A percentile compares a stretch with the other conserved stretches of the same genome.
These are phyloP conservation scores for Bombus cullumanus DNA, from an alignment of 1,140 invertebrate species.

Conservation along the genomic window DNA sequence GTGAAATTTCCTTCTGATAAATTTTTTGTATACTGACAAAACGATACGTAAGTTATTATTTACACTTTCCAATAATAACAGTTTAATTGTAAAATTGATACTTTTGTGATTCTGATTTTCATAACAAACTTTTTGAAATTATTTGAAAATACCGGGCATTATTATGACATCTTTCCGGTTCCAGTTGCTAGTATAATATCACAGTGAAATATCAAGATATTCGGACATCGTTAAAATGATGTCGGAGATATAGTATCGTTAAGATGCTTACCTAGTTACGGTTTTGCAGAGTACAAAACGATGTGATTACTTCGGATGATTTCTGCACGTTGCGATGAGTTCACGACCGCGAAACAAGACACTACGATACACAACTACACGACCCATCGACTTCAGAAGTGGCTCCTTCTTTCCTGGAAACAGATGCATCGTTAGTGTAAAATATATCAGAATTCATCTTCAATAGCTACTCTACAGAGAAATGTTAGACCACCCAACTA, in stretches of 20 bases:
- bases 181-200: not conserved
- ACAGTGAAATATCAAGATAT: not conserved
- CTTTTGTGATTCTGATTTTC: not conserved
- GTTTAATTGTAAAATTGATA: no score
- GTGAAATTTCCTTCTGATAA: no score
- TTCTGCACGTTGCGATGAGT: slow-evolving; percentile 21
- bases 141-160: slow-evolving; percentile 40
- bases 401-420: slow-evolving; percentile 17
- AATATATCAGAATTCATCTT: not conserved
- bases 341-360: slow-evolving; percentile 52
- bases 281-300: slow-evolving; percentile 3
- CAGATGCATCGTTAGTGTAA: not conserved
- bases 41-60: not conserved
- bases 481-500: not conserved
- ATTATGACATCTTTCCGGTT: slow-evolving; percentile 56
- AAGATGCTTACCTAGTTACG: slow-evolving; percentile 38
- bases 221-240: not conserved
- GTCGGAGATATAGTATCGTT: not conserved
- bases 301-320: slow-evolving; percentile 14
- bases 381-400: slow-evolving; percentile 22
- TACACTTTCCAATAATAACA: not conserved
- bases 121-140: not conserved
- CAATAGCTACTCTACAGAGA: not conserved
- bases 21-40: not conserved
- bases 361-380: slow-evolving; percentile 47